These are phyloP conservation scores for Malurus melanocephalus DNA, from an alignment of 2,113 vertebrate genomes.

Conservation along the genomic window DNA sequence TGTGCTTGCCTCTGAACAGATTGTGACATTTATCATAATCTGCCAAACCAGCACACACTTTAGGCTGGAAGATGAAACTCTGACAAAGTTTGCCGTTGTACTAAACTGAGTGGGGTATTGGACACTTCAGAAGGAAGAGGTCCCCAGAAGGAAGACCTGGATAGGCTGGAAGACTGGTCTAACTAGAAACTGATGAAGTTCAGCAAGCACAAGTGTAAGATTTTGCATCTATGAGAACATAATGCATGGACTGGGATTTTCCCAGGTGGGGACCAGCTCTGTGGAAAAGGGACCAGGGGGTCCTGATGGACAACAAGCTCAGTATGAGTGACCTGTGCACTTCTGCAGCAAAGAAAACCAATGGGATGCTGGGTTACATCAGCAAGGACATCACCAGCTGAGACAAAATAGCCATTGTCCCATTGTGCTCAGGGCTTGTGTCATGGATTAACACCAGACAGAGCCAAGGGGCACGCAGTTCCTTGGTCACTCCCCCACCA, in stretches of 20 bases:
- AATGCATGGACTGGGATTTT: background rate
- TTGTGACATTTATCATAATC: background rate
- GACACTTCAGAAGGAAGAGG: background rate
- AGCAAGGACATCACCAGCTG: background rate
- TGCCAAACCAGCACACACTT: background rate
- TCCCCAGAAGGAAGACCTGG: background rate
- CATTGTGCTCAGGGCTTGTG: background rate
- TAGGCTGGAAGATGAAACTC: background rate
- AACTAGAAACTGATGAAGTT: background rate
- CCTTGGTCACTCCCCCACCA: background rate
- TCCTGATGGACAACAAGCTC: background rate
- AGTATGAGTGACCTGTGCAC: background rate
- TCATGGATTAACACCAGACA: background rate
- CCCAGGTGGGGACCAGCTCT: background rate
- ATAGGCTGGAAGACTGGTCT: background rate
- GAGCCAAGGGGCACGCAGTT: background rate
- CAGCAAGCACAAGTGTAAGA: background rate
- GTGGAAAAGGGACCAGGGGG: background rate
- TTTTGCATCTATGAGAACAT: background rate
- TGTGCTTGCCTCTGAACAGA: background rate
- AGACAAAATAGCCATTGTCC: background rate
- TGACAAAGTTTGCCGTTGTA: background rate
- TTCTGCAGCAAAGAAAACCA: background rate
- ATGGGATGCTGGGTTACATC: background rate
- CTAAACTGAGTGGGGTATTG: background rate